A percentile compares a stretch with the other conserved stretches of the same genome.
Evolutionary conservation across 1,140 invertebrate species (phyloP).

Genomic region (Procambarus virginalis): DNA sequence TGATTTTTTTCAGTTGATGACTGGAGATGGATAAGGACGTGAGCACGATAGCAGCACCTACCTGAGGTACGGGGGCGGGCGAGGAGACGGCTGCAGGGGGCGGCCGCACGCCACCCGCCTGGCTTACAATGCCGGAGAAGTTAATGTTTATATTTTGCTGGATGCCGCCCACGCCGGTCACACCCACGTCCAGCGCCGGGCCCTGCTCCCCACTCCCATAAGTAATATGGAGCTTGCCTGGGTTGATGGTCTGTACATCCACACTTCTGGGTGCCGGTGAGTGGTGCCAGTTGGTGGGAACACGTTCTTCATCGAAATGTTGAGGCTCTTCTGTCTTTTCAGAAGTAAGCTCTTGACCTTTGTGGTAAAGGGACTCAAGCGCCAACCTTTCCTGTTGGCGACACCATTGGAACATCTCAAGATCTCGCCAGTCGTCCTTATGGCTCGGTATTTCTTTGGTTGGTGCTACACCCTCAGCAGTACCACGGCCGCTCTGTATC

Average conservation of each 20-base stretch:
- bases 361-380: conserved; percentile 35
- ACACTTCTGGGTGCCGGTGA: no score
- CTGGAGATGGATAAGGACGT: no score
- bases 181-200: conserved; percentile 9
- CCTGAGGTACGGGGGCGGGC: background rate
- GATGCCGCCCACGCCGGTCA: conserved; percentile 17
- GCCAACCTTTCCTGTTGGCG: conserved; percentile 36
- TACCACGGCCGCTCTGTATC: background rate
- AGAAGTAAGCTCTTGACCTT: background rate
- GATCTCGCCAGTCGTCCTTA: conserved; percentile 49
- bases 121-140: conserved; percentile 11
- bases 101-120: background rate
- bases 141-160: conserved; percentile 62
- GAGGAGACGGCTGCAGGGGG: background rate
- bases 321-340: background rate
- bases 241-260: background rate
- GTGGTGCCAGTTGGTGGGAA: background rate
- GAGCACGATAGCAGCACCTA: background rate
- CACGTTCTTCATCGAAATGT: background rate
- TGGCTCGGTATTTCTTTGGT: background rate
- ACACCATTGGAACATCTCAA: conserved; percentile 63
- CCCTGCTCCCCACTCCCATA: conserved; percentile 17
- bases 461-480: background rate
- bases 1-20: no score
- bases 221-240: conserved; percentile 32